phyloP scores from a whole-genome alignment of 2,888 invertebrate species.

The Troides oblongomaculatus region DNA sequence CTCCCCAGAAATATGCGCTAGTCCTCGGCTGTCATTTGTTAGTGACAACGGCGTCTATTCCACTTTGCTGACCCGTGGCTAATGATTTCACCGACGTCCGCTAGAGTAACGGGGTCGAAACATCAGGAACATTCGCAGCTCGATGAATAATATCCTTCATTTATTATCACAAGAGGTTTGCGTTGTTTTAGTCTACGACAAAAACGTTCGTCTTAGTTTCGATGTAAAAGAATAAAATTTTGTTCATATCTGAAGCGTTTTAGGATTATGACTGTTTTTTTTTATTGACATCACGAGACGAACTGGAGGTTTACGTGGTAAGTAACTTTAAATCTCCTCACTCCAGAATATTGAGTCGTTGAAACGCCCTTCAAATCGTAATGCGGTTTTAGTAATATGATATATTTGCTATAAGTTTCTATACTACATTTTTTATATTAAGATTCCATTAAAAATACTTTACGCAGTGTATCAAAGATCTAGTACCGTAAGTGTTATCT shows the following conservation, averaged over 20 bases:
- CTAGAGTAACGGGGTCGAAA: constrained; percentile 11
- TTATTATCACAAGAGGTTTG: constrained; percentile 7
- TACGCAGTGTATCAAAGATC: neutral
- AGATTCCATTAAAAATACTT: neutral
- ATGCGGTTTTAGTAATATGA: neutral
- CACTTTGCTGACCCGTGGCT: constrained; percentile 22
- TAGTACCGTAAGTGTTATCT: neutral
- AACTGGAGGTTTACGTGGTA: too few relatives aligned
- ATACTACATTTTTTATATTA: too few relatives aligned
- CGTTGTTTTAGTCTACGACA: neutral
- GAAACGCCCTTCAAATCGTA: neutral
- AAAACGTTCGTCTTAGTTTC: neutral
- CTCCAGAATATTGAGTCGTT: too few relatives aligned
- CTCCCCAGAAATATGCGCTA: constrained; percentile 5
- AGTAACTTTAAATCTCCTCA: too few relatives aligned
- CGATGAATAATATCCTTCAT: constrained; percentile 20
- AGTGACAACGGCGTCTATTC: constrained; percentile 22
- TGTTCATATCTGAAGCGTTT: too few relatives aligned
- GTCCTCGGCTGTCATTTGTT: constrained; percentile 17
- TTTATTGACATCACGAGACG: too few relatives aligned
- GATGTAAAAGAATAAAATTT: neutral
- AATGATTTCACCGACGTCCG: constrained; percentile 19
- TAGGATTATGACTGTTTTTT: too few relatives aligned
- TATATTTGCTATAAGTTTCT: neutral
- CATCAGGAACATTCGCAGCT: constrained; percentile 17